Percentiles rank a stretch among this genome's conserved stretches.
Conservation (phyloP, 2,888 invertebrate species). For the Idaea straminata region DNA sequence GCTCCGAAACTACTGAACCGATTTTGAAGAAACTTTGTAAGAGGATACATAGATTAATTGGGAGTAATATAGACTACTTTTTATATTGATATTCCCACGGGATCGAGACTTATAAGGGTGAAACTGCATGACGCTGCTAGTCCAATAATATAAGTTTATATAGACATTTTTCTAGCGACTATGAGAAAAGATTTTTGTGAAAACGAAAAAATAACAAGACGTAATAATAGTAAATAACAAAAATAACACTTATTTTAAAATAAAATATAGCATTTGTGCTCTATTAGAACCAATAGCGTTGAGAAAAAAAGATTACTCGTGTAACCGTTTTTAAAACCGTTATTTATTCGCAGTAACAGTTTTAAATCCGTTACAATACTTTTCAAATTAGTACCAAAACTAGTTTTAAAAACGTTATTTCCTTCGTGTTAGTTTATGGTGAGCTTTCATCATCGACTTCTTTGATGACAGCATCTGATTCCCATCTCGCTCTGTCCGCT, state of each 20-base stretch:
- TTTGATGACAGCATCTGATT: slow-evolving; percentile 85
- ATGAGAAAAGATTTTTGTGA: background rate
- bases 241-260: background rate
- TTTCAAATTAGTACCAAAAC: background rate
- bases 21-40: no score
- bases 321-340: background rate
- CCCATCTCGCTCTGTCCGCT: slow-evolving; percentile 81
- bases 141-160: no score
- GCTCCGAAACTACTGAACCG: no score
- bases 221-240: background rate
- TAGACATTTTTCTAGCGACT: no score
- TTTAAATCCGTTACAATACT: background rate
- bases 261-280: background rate
- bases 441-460: slow-evolving; percentile 85
- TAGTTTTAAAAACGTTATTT: background rate
- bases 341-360: background rate
- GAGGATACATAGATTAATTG: no score
- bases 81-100: no score
- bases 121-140: no score
- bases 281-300: background rate
- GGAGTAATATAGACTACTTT: no score
- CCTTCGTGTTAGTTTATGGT: slow-evolving; percentile 51
- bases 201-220: background rate
- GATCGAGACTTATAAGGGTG: no score
- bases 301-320: background rate